Evolutionary conservation across 2,888 invertebrate species (phyloP).

Genomic region (Meiosimyza platycephala): DNA sequence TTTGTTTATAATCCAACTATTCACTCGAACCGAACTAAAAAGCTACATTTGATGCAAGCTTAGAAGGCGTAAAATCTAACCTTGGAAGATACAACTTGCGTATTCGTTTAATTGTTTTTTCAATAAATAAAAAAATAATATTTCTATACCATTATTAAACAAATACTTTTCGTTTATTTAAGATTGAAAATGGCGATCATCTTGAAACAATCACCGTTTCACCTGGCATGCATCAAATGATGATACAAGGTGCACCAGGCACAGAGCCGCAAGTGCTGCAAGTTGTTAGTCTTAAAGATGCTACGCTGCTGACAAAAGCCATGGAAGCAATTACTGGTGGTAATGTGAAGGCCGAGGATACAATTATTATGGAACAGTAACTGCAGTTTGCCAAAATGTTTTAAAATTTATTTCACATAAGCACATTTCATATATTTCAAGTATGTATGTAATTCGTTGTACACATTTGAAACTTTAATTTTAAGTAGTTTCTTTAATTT

Average conservation of each 20-base stretch:
- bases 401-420: not conserved
- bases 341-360: constrained; percentile 80
- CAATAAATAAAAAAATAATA: no score
- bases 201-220: constrained; percentile 82
- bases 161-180: constrained; percentile 43
- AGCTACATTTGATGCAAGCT: no score
- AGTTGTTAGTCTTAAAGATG: constrained; percentile 87
- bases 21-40: no score
- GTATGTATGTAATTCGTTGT: not conserved
- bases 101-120: no score
- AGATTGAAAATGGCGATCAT: constrained; percentile 82
- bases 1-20: constrained; percentile 14
- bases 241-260: constrained; percentile 77
- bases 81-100: no score
- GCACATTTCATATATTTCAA: not conserved
- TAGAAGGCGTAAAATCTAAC: no score
- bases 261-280: constrained; percentile 83
- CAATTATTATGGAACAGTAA: constrained; percentile 68
- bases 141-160: no score
- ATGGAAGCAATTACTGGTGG: constrained; percentile 75
- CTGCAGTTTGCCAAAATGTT: constrained; percentile 15
- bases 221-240: constrained; percentile 84
- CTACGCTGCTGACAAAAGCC: constrained; percentile 82
- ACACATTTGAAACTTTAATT: not conserved
- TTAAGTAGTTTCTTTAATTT: not conserved